Evolutionary conservation across 2,888 invertebrate species (phyloP).

Genomic region (Dascillus cervinus): DNA sequence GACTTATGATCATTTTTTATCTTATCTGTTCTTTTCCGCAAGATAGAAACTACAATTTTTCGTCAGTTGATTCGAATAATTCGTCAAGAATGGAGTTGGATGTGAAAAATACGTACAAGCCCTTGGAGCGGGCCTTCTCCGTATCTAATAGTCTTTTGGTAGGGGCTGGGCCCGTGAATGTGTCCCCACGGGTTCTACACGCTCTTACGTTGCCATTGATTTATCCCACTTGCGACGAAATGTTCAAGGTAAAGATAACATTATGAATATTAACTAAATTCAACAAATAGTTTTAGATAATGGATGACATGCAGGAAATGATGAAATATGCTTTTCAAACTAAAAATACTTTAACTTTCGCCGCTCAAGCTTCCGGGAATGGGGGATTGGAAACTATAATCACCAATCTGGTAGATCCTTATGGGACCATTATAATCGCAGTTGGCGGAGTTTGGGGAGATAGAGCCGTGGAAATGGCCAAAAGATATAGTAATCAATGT

Average conservation of each 20-base stretch:
- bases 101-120: constrained; percentile 1
- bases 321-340: constrained; percentile 83
- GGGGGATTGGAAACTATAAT: constrained; percentile 72
- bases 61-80: no score
- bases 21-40: no score
- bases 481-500: constrained; percentile 49
- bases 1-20: no score
- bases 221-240: constrained; percentile 63
- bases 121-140: background rate
- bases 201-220: constrained; percentile 52
- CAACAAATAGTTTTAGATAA: no score
- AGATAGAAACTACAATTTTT: no score
- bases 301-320: constrained; percentile 45
- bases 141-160: constrained; percentile 4
- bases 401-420: constrained; percentile 65
- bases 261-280: no score
- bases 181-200: constrained; percentile 50
- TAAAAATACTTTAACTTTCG: constrained; percentile 63
- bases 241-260: constrained; percentile 50
- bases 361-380: constrained; percentile 66
- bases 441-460: constrained; percentile 75
- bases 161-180: constrained; percentile 64
- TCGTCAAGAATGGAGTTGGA: no score
- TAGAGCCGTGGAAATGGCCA: constrained; percentile 63
- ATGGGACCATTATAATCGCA: constrained; percentile 65